Evolutionary conservation across 2,113 vertebrate genomes (phyloP), one percentile per base, ranked within the genome.

Genomic region (Maccullochella peelii): DNA sequence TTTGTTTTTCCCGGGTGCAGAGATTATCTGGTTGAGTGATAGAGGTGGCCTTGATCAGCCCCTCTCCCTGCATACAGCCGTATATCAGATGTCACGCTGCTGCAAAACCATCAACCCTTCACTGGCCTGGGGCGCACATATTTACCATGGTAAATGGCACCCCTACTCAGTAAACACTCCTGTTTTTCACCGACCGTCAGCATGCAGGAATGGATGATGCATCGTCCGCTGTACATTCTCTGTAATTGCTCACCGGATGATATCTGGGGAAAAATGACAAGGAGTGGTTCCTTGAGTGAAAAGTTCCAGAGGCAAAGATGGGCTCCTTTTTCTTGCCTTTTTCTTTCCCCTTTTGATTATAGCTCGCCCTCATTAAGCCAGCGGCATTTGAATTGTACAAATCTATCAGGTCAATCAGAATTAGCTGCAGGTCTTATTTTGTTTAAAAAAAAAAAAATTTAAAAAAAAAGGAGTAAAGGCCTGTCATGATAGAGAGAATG

Each of bases 1-100:
- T 93, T 92, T 94, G 91, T 94, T 94, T 92, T 89, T 87, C 83
- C 82, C 6, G 72, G 88, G 78, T 67, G 85, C 83, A 80, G 82
- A 91, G 92, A 94, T 94, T 94, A 93, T 91, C 89, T 86, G 87
- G 90, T 86, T 94, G 94, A 94, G 93, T 93, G 92, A 95, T 95
- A 85, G 94, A 91, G 91, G 92, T 87, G 91, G 92, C 92, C 92
- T 94, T 94, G 92, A 93, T 95, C 93, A 88, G 90, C 85, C 84
- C 33, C 87, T 89, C 78, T 83, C 74, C 61, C 88, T 75, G 84
- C 90, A 84, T 87, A 75, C 59, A 23, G 79, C 86, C 79, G 67
- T 95, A 94, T 91, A 95, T 95, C 92, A 93, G 82, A 89, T 90
- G 93, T 93, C 93, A 85, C 79, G 20, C 57, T n/a, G 77, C 86